These are phyloP conservation scores for Hemithea aestivaria DNA, from an alignment of 2,888 invertebrate species.

Conservation along the genomic window DNA sequence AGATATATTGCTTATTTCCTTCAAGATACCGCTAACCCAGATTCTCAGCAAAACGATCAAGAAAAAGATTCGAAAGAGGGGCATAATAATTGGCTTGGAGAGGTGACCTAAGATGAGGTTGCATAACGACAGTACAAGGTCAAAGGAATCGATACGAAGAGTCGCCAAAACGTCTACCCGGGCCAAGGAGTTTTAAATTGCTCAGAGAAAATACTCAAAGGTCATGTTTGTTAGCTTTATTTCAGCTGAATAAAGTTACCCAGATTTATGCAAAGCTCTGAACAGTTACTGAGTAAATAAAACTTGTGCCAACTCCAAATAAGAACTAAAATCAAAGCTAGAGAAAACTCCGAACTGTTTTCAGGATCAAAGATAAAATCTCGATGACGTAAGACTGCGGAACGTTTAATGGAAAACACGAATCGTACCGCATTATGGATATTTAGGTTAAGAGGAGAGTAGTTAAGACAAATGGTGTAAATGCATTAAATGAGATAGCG, in stretches of 20 bases:
- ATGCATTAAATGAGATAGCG: neutral
- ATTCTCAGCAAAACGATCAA: conserved; percentile 1
- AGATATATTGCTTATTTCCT: conserved; percentile 6
- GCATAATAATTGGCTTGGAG: too few relatives aligned
- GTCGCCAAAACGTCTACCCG: conserved; percentile 55
- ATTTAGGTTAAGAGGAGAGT: neutral
- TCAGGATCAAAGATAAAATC: conserved; percentile 2
- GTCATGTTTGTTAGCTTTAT: too few relatives aligned
- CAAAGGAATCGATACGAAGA: conserved; percentile 55
- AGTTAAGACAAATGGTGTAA: neutral
- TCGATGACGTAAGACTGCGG: conserved; percentile 6
- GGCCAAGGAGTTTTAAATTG: conserved; percentile 25
- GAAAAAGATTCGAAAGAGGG: too few relatives aligned
- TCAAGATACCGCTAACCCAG: conserved; percentile 7
- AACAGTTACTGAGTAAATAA: neutral
- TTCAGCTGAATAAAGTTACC: too few relatives aligned
- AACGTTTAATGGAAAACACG: conserved; percentile 1
- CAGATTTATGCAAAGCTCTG: neutral
- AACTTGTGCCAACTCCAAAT: conserved; percentile 1
- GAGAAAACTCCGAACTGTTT: neutral
- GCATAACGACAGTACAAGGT: conserved; percentile 56
- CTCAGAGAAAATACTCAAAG: too few relatives aligned
- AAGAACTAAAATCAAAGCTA: conserved; percentile 2
- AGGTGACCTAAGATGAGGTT: conserved; percentile 37
- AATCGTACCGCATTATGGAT: conserved; percentile 1